Conservation (phyloP, 1,140 invertebrate genomes). For the Heliconius eleuchia region DNA sequence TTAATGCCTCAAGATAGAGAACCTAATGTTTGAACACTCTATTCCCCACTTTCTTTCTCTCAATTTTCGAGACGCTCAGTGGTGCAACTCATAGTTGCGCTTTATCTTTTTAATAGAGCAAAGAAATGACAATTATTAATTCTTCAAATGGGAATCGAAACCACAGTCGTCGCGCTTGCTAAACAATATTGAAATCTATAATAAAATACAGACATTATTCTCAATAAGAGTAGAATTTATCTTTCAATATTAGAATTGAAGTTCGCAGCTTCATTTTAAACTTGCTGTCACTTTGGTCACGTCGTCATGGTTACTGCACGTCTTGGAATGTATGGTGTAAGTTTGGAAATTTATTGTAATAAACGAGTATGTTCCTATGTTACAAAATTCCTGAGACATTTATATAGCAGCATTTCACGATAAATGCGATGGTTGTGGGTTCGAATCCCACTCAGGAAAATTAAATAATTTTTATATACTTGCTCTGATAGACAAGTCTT, state of each 20-base stretch:
- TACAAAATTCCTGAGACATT: no score
- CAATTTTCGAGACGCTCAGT: background rate
- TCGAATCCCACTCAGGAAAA: no score
- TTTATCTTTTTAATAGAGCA: background rate
- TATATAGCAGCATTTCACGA: no score
- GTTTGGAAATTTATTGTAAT: background rate
- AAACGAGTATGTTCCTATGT: no score
- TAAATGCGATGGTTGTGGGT: no score
- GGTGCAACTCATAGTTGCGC: background rate
- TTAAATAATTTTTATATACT: no score
- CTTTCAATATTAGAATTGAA: conserved; percentile 29
- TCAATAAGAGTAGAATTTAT: background rate
- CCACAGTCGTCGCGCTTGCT: background rate
- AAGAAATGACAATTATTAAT: background rate
- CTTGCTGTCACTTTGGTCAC: conserved; percentile 36
- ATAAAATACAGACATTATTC: background rate
- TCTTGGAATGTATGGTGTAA: conserved; percentile 14
- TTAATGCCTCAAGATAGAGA: background rate
- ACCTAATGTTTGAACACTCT: background rate
- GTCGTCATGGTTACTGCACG: conserved; percentile 46
- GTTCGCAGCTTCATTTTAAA: conserved; percentile 41
- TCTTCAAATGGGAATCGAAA: background rate
- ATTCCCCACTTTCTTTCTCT: background rate
- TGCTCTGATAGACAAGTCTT: no score
- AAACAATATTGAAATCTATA: background rate